Evolutionary conservation across 2,113 vertebrate genomes (phyloP), one percentile per base, ranked within the genome.

Genomic region (Ceuthmochares aereus): DNA sequence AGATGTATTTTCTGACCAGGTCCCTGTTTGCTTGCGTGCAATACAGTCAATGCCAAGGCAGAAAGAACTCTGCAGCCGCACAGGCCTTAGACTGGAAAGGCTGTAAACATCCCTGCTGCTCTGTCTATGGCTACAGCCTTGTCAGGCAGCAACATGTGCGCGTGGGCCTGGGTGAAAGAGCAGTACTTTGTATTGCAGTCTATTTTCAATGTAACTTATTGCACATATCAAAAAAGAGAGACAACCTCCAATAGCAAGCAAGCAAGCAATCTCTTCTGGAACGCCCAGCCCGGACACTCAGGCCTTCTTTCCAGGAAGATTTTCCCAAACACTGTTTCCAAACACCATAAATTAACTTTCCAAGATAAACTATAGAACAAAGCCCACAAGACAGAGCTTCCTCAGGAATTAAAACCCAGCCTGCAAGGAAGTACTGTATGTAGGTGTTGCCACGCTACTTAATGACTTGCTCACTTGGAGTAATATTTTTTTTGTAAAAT

Each of bases 181-280:
- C 59, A 47, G n/a, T 36, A 27, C 17, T 5, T 6, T 10, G 19
- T 40, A 34, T 74, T 74, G 55, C 54, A 55, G 45, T 9, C 45
- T 54, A 1, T 42, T 55, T 60, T 32, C 75, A 42, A 2, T 13
- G 14, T 30, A 68, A 54, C 20, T 55, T 14, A 78, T n/a, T 59
- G 11, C 52, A 54, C 20, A 8, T 34, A 43, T 2, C 16, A 43
- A 29, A 66, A 54, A 20, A 59, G 9, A 58, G 56, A 54, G 52
- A 34, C 37, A 23, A 16, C 6, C 0, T 1, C 43, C 19, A 5
- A 12, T 3, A 42, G 26, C 59, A 45, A 29, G n/a, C 14, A 26
- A 59, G 32, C 7, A 7, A 18, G 23, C 8, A 21, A 21, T 34
- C 18, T 26, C n/a, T 40, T 58, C 84, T 34, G 22, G n/a, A 60